phyloP scores from a whole-genome alignment of 2,888 invertebrate species.

The Aricia artaxerxes region DNA sequence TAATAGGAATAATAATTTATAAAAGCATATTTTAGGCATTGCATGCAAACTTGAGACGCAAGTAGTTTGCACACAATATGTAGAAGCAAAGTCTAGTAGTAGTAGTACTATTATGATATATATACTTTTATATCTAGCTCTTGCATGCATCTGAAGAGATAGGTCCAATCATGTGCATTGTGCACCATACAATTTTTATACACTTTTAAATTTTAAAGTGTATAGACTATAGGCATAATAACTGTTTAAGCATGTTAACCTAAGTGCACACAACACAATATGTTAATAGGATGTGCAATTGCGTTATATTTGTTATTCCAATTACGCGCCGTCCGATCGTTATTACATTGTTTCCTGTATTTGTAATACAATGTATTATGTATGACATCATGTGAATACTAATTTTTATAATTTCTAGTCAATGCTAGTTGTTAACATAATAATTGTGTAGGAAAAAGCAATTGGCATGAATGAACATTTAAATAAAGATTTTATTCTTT shows the following conservation, averaged over 20 bases:
- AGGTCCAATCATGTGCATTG: too few species aligned
- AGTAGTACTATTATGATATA: too few species aligned
- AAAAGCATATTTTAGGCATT: too few species aligned
- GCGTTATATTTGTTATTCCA: slow-evolving; percentile 21
- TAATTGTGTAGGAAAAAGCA: background rate
- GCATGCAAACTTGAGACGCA: too few species aligned
- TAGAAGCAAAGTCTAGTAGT: too few species aligned
- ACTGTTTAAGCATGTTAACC: background rate
- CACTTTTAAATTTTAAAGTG: too few species aligned
- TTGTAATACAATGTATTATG: slow-evolving; percentile 32
- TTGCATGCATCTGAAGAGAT: too few species aligned
- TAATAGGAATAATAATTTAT: background rate
- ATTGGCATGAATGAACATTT: background rate
- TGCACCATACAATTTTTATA: too few species aligned
- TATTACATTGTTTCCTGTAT: slow-evolving; percentile 33
- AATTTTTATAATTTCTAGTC: slow-evolving; percentile 13
- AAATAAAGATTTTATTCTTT: too few species aligned
- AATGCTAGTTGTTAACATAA: background rate
- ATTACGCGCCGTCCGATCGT: slow-evolving; percentile 16
- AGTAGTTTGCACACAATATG: too few species aligned
- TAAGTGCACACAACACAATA: background rate
- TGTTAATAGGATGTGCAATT: slow-evolving; percentile 11
- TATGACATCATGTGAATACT: slow-evolving; percentile 13
- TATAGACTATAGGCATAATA: background rate
- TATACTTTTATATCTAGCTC: too few species aligned